phyloP scores from a whole-genome alignment of 2,113 vertebrate genomes.

The Thalassoma bifasciatum region DNA sequence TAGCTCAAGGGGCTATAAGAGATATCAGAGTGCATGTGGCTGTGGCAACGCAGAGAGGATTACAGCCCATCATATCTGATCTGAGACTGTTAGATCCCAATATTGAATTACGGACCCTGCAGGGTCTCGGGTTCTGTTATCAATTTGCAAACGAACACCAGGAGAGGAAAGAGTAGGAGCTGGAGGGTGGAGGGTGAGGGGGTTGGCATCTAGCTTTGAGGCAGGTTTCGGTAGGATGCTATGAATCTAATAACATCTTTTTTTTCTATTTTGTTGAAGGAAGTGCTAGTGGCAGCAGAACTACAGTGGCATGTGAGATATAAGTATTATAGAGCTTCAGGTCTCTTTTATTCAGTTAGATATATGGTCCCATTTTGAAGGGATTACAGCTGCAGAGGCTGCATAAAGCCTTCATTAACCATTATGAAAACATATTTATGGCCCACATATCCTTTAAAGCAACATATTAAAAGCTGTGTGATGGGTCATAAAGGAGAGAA shows the following conservation, averaged over 20 bases:
- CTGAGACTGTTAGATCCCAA: slow-evolving; percentile 73
- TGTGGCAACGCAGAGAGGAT: slow-evolving; percentile 73
- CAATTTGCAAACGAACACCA: slow-evolving; percentile 76
- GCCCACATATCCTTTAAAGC: slow-evolving; percentile 43
- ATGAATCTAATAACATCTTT: slow-evolving; percentile 61
- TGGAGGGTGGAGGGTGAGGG: background rate
- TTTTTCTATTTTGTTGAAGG: slow-evolving; percentile 17
- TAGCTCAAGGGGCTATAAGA: slow-evolving; percentile 53
- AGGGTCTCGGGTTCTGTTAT: slow-evolving; percentile 76
- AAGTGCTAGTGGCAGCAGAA: slow-evolving; percentile 24
- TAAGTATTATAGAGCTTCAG: slow-evolving; percentile 22
- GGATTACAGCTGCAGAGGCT: slow-evolving; percentile 48
- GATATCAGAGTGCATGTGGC: slow-evolving; percentile 63
- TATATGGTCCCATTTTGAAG: slow-evolving; percentile 47
- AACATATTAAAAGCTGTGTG: slow-evolving; percentile 31
- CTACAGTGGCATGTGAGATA: slow-evolving; percentile 50
- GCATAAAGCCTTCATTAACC: slow-evolving; percentile 56
- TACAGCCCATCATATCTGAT: slow-evolving; percentile 82
- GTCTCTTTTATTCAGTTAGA: slow-evolving; percentile 33
- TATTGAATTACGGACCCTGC: slow-evolving; percentile 79
- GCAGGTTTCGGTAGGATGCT: slow-evolving; percentile 42
- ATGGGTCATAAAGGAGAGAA: slow-evolving; percentile 26
- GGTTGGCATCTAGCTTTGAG: slow-evolving; percentile 21
- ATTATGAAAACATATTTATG: slow-evolving; percentile 56
- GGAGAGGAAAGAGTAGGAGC: slow-evolving; percentile 5